Conservation (phyloP, 2,113 vertebrate genomes). For the Rhynchomys soricoides region DNA sequence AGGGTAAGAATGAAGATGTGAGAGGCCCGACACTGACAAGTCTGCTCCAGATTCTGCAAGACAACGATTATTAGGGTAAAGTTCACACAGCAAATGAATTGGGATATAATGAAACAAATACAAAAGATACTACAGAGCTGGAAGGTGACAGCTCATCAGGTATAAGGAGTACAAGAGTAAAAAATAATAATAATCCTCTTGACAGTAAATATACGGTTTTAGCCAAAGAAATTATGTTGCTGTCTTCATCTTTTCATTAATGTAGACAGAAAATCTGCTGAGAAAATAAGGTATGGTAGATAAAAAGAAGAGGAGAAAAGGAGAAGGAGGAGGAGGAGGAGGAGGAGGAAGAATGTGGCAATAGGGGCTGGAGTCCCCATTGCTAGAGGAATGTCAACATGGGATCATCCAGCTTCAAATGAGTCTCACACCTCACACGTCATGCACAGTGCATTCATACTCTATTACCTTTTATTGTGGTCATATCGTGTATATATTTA, state of each 20-base stretch:
- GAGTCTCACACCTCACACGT: not conserved
- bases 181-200: not conserved
- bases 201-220: not conserved
- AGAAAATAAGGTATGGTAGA: not conserved
- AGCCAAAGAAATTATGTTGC: not conserved
- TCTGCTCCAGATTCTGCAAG: not conserved
- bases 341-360: too few species aligned
- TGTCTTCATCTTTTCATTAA: not conserved
- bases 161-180: not conserved
- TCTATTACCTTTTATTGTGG: not conserved
- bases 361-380: not conserved
- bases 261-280: not conserved
- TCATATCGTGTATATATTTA: not conserved
- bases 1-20: not conserved
- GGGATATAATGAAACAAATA: not conserved
- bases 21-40: not conserved
- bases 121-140: not conserved
- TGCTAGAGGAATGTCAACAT: accelerated
- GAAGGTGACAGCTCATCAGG: not conserved
- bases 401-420: not conserved
- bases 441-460: not conserved
- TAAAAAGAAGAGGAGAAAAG: not conserved
- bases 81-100: not conserved
- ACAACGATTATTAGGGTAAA: slow-evolving; percentile 3
- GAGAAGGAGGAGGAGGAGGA: not conserved